Base-by-base conservation (phyloP, 2,113 vertebrate species). In the Pygoscelis adeliae region DNA sequence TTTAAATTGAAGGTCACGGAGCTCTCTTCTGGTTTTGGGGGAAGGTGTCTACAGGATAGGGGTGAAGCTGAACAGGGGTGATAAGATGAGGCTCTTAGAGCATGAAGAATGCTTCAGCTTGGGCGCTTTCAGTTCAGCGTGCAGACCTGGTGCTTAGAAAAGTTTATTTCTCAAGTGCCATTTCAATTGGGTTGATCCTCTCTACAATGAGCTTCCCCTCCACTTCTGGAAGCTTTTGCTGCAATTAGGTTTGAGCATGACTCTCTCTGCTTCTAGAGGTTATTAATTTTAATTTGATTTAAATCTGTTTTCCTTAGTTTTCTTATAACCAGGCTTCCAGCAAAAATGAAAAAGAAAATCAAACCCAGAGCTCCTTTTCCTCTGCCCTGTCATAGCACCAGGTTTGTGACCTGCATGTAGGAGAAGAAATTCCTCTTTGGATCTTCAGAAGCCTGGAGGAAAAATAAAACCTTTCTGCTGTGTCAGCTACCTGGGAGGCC, bases 11-110 rank as follows among this genome's bases (percentile, higher is more conserved):
- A 62, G 19, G 27, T 40, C 13, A 2, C 3, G 13, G n/a, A 23
- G 8, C 3, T 22, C 2, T 9, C 3, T 5, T 8, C 5, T 73
- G 20, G 0, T 30, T 72, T 52, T 6, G 18, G 4, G 4, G 11
- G 18, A 44, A 26, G 22, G 8, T 36, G 14, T 17, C 2, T 63
- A 1, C 1, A 8, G 29, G 10, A 15, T 6, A 9, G 26, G 30
- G 4, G 3, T 50, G 23, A 34, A 40, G 42, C 1, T 65, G 25
- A 55, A 4, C 0, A 6, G 11, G 2, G 22, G 21, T 20, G 11
- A 6, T 11, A 40, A 23, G 7, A 5, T 5, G 5, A 23, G 44
- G 58, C 0, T 32, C 4, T 46, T 50, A 2, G 23, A 69, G 14
- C 1, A 27, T 42, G 36, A 22, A 38, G 5, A 2, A 1, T 13